These are phyloP conservation scores for Gonatopus flavifemur DNA, from an alignment of 1,140 invertebrate species.

Conservation along the genomic window DNA sequence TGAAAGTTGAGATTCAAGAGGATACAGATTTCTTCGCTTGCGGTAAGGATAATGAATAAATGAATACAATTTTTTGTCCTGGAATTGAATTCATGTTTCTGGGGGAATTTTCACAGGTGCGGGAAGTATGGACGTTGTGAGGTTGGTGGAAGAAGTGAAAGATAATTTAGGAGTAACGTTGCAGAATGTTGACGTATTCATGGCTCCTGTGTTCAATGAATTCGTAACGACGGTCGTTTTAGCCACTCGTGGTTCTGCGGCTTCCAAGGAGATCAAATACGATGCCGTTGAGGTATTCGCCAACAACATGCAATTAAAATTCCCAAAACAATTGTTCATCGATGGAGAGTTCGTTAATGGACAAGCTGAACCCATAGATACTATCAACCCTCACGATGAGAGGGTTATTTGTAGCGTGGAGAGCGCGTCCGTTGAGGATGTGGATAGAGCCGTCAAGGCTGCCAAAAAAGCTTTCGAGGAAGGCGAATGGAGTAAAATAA, in stretches of 20 bases:
- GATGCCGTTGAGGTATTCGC: slow-evolving; percentile 74
- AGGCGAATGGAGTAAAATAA: slow-evolving; percentile 88
- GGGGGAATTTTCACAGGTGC: slow-evolving; percentile 68
- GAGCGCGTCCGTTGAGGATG: slow-evolving; percentile 76
- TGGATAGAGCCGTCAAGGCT: slow-evolving; percentile 82
- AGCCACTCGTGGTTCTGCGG: slow-evolving; percentile 65
- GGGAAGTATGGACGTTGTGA: slow-evolving; percentile 95
- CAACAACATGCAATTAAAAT: slow-evolving; percentile 83
- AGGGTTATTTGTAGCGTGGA: slow-evolving; percentile 74
- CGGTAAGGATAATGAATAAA: slow-evolving; percentile 52
- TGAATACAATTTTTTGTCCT: background rate
- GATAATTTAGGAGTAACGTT: slow-evolving; percentile 76
- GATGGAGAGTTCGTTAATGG: slow-evolving; percentile 87
- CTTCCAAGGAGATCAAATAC: slow-evolving; percentile 63
- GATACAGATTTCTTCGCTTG: slow-evolving; percentile 89
- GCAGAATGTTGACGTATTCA: slow-evolving; percentile 90
- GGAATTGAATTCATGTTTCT: too few relatives aligned
- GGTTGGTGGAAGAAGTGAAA: slow-evolving; percentile 90
- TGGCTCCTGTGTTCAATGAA: slow-evolving; percentile 86
- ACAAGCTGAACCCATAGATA: slow-evolving; percentile 65
- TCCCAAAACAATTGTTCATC: slow-evolving; percentile 89
- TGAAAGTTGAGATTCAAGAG: slow-evolving; percentile 75
- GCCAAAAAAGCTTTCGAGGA: slow-evolving; percentile 85
- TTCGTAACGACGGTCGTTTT: slow-evolving; percentile 71
- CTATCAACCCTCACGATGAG: slow-evolving; percentile 87